Conservation (phyloP, 2,888 invertebrate species). For the Leptogaster cylindrica region DNA sequence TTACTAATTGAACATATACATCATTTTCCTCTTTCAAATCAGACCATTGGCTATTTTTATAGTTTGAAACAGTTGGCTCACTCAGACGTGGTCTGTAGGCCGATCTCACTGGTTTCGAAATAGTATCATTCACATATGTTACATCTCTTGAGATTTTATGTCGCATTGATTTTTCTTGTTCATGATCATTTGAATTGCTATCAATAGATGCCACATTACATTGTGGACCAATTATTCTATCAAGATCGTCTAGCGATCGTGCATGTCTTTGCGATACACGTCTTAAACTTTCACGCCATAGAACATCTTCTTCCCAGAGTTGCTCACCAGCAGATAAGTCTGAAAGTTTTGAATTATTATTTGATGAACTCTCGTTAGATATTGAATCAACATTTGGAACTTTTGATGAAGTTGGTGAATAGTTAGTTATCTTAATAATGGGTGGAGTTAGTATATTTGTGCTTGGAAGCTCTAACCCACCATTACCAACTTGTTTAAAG, state of each 20-base stretch:
- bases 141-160: conserved; percentile 72
- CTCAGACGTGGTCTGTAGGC: conserved; percentile 51
- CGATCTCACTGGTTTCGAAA: conserved; percentile 61
- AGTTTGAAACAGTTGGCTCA: conserved; percentile 45
- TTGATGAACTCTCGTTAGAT: conserved; percentile 17
- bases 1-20: conserved; percentile 65
- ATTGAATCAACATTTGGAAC: conserved; percentile 41
- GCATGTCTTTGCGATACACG: conserved; percentile 82
- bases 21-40: conserved; percentile 63
- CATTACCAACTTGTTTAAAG: conserved; percentile 27
- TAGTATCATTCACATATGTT: conserved; percentile 79
- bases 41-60: conserved; percentile 3
- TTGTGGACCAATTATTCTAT: conserved; percentile 61
- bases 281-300: conserved; percentile 82
- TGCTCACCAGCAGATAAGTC: conserved; percentile 63
- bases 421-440: conserved; percentile 50
- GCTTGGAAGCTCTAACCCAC: conserved; percentile 24
- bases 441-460: conserved; percentile 31
- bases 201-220: conserved; percentile 35
- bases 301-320: conserved; percentile 82
- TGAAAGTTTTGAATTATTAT: conserved; percentile 48
- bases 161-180: conserved; percentile 49
- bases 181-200: conserved; percentile 43
- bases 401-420: conserved; percentile 42
- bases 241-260: conserved; percentile 82